These are phyloP conservation scores for Rhynchonycteris naso DNA, from an alignment of 2,797 vertebrate genomes.

Conservation along the genomic window DNA sequence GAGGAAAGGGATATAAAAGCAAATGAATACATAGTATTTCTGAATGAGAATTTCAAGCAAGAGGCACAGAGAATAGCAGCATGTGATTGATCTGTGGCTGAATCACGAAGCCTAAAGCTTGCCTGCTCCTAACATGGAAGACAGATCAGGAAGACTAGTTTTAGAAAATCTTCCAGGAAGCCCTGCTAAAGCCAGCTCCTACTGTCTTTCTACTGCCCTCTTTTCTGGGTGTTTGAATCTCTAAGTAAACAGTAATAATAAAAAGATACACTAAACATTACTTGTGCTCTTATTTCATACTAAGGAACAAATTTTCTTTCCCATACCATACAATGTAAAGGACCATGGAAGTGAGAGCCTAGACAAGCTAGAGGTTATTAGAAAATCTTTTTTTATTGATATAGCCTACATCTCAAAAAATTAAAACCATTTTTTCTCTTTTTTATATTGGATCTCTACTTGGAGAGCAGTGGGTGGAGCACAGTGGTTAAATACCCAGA, in stretches of 20 bases:
- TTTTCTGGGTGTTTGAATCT: neutral
- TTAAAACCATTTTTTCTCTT: neutral
- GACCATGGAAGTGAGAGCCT: neutral
- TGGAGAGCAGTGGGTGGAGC: neutral
- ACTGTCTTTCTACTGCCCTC: neutral
- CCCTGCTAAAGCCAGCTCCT: neutral
- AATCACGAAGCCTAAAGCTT: neutral
- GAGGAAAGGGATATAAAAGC: conserved; percentile 12
- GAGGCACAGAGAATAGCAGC: neutral
- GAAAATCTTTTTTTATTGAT: neutral
- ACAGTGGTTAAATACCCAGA: neutral
- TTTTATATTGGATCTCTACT: neutral
- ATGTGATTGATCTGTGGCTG: neutral
- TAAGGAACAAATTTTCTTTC: neutral
- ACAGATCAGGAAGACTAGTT: neutral
- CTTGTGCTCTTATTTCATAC: neutral
- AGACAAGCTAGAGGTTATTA: neutral
- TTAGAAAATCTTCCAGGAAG: conserved; percentile 25
- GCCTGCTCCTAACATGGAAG: neutral
- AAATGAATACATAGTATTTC: neutral
- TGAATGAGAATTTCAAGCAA: neutral
- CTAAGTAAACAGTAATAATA: neutral
- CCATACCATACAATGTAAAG: neutral
- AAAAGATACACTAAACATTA: neutral
- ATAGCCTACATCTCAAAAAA: neutral